phyloP scores from a whole-genome alignment of 2,888 invertebrate genomes.

The Pyrrhosoma nymphula region DNA sequence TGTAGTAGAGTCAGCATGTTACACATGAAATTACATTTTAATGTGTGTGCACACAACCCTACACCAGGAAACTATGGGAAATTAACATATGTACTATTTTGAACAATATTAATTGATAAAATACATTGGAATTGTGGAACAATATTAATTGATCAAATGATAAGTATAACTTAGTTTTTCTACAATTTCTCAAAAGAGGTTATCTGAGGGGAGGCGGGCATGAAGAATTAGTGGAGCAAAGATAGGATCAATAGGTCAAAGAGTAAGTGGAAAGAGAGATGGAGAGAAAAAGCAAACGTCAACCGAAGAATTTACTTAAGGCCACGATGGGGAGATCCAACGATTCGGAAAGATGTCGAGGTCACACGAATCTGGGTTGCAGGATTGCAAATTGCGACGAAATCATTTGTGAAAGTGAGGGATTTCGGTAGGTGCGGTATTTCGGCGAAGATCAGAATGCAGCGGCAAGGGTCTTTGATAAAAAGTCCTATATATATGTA shows the following conservation, averaged over 20 bases:
- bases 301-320: background rate
- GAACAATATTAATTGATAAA: no score
- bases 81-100: no score
- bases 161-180: no score
- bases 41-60: no score
- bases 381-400: background rate
- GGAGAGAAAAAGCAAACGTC: background rate
- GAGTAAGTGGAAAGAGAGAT: background rate
- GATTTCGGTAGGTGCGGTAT: background rate
- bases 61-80: no score
- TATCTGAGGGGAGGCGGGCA: no score
- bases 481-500: background rate
- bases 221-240: no score
- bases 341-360: background rate
- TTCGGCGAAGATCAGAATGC: background rate
- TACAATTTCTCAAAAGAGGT: no score
- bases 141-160: no score
- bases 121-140: no score
- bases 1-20: no score
- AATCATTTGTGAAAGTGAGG: background rate
- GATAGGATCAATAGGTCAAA: background rate
- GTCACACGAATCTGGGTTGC: background rate
- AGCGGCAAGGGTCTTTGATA: background rate
- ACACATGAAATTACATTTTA: no score
- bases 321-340: background rate